These are phyloP conservation scores for Polyommatus iphigenia DNA, from an alignment of 2,888 invertebrate species.

Conservation along the genomic window DNA sequence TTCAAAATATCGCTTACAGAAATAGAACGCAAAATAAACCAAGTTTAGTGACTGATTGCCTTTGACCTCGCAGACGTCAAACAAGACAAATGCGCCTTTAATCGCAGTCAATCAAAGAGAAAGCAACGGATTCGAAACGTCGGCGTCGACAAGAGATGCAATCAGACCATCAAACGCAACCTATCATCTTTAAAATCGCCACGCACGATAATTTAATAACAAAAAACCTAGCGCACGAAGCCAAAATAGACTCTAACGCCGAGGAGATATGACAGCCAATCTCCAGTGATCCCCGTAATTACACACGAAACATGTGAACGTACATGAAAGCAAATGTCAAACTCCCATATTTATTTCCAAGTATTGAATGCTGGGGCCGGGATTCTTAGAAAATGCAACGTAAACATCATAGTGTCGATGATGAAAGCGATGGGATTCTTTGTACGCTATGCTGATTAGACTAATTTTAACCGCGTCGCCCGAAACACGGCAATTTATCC, in stretches of 20 bases:
- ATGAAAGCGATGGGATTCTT: conserved; percentile 79
- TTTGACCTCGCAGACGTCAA: conserved; percentile 52
- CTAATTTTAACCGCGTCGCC: conserved; percentile 63
- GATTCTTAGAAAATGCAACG: conserved; percentile 73
- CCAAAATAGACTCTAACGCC: conserved; percentile 61
- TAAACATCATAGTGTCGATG: conserved; percentile 79
- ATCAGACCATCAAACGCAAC: conserved; percentile 77
- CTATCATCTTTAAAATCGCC: conserved; percentile 80
- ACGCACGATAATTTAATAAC: conserved; percentile 80
- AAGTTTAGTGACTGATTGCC: conserved; percentile 42
- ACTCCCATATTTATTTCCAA: conserved; percentile 80
- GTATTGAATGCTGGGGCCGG: conserved; percentile 75
- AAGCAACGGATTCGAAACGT: conserved; percentile 71
- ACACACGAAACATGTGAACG: conserved; percentile 73
- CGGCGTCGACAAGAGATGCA: conserved; percentile 78
- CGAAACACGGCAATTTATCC: conserved; percentile 64
- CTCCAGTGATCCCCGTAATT: conserved; percentile 62
- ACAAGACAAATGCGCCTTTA: conserved; percentile 53
- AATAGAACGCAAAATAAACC: conserved; percentile 49
- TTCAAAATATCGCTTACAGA: conserved; percentile 37
- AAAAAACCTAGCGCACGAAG: conserved; percentile 64
- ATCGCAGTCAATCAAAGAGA: conserved; percentile 77
- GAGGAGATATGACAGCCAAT: conserved; percentile 53
- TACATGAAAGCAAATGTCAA: conserved; percentile 80
- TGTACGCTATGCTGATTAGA: conserved; percentile 77